A percentile compares a stretch with the other conserved stretches of the same genome.
phyloP scores from a whole-genome alignment of 2,113 vertebrate species.

The Scopus umbretta region DNA sequence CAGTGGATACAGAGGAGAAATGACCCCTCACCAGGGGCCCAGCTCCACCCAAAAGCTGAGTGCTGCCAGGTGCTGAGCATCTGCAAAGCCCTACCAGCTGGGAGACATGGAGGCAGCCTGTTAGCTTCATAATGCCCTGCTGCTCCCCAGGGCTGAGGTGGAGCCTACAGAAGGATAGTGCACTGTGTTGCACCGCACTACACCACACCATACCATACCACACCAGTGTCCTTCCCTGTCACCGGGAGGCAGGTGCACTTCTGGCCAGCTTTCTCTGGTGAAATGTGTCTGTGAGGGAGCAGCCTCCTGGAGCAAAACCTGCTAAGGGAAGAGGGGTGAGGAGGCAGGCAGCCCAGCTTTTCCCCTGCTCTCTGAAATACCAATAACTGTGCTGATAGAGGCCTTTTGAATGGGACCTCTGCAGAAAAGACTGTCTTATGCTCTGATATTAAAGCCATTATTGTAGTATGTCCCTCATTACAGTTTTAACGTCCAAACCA shows the following conservation, averaged over 20 bases:
- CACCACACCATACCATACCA: too few relatives aligned
- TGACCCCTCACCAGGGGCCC: rapidly evolving
- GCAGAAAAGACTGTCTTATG: not conserved
- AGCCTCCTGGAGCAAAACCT: not conserved
- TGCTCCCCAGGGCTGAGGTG: not conserved
- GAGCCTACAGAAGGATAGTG: not conserved
- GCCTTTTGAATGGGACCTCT: not conserved
- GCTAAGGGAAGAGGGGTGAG: not conserved
- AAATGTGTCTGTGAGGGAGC: not conserved
- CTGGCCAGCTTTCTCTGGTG: not conserved
- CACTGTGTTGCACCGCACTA: too few relatives aligned
- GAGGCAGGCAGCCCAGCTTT: not conserved
- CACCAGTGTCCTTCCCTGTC: too few relatives aligned
- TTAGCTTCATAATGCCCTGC: rapidly evolving
- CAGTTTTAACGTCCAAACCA: not conserved
- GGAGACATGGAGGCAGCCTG: not conserved
- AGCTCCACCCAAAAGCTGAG: not conserved
- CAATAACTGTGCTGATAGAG: not conserved
- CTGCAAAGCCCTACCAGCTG: not conserved
- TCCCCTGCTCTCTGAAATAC: not conserved
- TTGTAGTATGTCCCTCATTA: rapidly evolving
- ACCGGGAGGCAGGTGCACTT: too few relatives aligned
- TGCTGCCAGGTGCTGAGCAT: not conserved
- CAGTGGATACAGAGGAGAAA: not conserved
- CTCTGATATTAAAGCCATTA: not conserved